Evolutionary conservation across 2,797 vertebrate genomes (phyloP).

Genomic region (Paguma larvata): DNA sequence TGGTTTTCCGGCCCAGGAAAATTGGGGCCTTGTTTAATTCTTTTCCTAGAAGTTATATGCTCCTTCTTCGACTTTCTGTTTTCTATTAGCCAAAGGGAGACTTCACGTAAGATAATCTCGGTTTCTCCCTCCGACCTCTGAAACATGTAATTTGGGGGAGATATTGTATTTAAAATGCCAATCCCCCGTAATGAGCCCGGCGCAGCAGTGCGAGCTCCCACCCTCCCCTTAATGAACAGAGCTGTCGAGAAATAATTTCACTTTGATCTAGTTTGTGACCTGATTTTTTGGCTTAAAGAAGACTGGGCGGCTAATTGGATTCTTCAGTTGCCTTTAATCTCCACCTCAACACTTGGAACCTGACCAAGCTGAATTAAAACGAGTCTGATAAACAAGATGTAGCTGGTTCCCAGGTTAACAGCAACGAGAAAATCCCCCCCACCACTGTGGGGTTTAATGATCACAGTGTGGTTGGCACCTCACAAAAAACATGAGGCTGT

Average conservation of each 20-base stretch:
- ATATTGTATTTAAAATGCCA: slow-evolving; percentile 85
- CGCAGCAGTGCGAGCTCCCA: slow-evolving; percentile 76
- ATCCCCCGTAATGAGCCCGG: slow-evolving; percentile 76
- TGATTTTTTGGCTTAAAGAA: slow-evolving; percentile 88
- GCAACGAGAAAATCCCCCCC: slow-evolving; percentile 63
- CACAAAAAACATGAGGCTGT: slow-evolving; percentile 84
- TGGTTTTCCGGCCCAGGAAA: slow-evolving; percentile 78
- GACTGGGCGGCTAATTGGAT: slow-evolving; percentile 89
- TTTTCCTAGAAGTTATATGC: slow-evolving; percentile 68
- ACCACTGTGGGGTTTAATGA: slow-evolving; percentile 85
- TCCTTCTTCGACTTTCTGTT: slow-evolving; percentile 80
- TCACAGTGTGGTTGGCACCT: slow-evolving; percentile 87
- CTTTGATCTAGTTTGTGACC: slow-evolving; percentile 89
- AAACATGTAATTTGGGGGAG: slow-evolving; percentile 84
- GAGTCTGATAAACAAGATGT: slow-evolving; percentile 89
- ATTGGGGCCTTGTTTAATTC: slow-evolving; percentile 59
- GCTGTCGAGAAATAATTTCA: slow-evolving; percentile 86
- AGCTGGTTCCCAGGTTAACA: slow-evolving; percentile 88
- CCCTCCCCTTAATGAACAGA: slow-evolving; percentile 88
- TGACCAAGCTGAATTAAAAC: slow-evolving; percentile 89
- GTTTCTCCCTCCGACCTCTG: slow-evolving; percentile 81
- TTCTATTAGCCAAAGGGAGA: slow-evolving; percentile 77
- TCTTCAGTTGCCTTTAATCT: slow-evolving; percentile 89
- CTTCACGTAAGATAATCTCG: slow-evolving; percentile 81
- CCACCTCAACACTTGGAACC: slow-evolving; percentile 87